A percentile compares a stretch with the other conserved stretches of the same genome.
phyloP scores from a whole-genome alignment of 1,140 invertebrate species.

The Scaptomyza montana region DNA sequence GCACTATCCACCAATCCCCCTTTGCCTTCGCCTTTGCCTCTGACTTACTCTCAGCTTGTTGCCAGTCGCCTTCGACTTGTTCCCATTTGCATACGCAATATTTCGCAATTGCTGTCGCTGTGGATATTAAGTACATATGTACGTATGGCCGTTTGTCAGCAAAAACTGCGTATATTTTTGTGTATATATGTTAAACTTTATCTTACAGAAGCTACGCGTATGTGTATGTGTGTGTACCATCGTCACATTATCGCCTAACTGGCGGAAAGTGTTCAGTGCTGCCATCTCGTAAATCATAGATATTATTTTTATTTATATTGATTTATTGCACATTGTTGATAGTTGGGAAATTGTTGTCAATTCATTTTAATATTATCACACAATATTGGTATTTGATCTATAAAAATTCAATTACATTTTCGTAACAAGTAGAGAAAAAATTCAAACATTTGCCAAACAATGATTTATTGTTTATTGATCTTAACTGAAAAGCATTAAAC shows the following conservation, averaged over 20 bases:
- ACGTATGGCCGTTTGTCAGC: not conserved
- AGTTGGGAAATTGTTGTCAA: slow-evolving; percentile 40
- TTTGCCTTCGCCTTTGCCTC: not conserved
- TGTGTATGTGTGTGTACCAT: no score
- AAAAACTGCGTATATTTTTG: not conserved
- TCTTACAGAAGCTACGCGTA: slow-evolving; percentile 1
- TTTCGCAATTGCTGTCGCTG: slow-evolving; percentile 9
- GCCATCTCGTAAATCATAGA: slow-evolving; percentile 8
- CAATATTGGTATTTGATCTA: not conserved
- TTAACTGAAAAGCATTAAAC: not conserved
- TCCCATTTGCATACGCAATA: slow-evolving; percentile 26
- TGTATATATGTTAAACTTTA: not conserved
- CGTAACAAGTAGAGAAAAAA: not conserved
- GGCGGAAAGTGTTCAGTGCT: not conserved
- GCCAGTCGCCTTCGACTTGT: slow-evolving; percentile 18
- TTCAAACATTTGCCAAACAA: not conserved
- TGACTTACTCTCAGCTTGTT: not conserved
- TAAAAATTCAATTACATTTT: slow-evolving; percentile 25
- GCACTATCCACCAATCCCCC: not conserved
- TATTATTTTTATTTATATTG: not conserved
- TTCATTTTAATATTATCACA: slow-evolving; percentile 19
- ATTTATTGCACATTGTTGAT: slow-evolving; percentile 31
- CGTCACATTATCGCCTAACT: not conserved
- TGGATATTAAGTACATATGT: slow-evolving; percentile 5
- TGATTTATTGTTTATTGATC: not conserved